A percentile compares a stretch with the other conserved stretches of the same genome.
Conservation (phyloP, 2,797 vertebrate species). For the Eremophila alpestris region DNA sequence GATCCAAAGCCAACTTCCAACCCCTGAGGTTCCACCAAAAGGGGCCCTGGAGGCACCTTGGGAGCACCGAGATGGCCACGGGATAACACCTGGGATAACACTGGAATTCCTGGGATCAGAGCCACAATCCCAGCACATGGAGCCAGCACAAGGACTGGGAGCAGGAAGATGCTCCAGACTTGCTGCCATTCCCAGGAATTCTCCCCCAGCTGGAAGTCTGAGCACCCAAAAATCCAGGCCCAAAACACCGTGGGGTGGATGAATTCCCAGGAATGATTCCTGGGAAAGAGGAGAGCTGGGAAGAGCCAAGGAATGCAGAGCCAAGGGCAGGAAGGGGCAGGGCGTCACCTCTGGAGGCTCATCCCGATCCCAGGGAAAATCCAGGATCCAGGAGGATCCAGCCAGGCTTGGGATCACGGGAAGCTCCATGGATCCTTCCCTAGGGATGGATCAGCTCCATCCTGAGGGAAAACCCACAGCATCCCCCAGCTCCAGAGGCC, state of each 20-base stretch:
- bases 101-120: not conserved
- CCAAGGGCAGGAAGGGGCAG: not conserved
- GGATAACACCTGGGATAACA: fast-evolving
- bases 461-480: not conserved
- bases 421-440: not conserved
- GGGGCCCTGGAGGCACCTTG: not conserved
- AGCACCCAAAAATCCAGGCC: not conserved
- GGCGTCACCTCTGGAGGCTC: not conserved
- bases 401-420: not conserved
- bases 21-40: not conserved
- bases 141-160: fast-evolving
- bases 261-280: not conserved
- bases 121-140: not conserved
- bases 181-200: not conserved
- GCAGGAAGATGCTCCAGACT: not conserved
- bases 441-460: not conserved
- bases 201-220: not conserved
- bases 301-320: not conserved
- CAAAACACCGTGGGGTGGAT: fast-evolving
- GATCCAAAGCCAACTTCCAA: not conserved
- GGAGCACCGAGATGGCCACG: not conserved
- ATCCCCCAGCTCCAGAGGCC: not conserved
- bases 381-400: not conserved
- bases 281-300: not conserved
- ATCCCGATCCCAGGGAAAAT: not conserved